A percentile compares a stretch with the other conserved stretches of the same genome.
phyloP scores from a whole-genome alignment of 2,888 invertebrate genomes.

The Erannis defoliaria region DNA sequence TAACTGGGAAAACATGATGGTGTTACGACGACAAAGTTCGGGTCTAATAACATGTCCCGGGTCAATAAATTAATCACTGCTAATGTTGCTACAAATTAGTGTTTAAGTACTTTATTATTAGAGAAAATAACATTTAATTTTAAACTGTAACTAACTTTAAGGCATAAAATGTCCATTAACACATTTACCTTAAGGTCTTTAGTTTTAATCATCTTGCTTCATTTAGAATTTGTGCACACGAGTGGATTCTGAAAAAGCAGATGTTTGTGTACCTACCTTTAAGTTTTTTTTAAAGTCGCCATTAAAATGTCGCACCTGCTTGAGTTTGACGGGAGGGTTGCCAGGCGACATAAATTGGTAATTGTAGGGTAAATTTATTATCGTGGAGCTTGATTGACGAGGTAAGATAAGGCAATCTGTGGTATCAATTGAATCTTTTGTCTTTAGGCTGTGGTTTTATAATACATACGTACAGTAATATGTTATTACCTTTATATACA shows the following conservation, averaged over 20 bases:
- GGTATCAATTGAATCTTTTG: slow-evolving; percentile 4
- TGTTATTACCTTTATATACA: too few species aligned
- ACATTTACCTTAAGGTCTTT: slow-evolving; percentile 15
- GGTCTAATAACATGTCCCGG: background rate
- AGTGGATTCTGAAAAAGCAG: slow-evolving; percentile 81
- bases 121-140: slow-evolving; percentile 1
- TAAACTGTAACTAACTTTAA: slow-evolving; percentile 10
- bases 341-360: slow-evolving; percentile 50
- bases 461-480: too few species aligned
- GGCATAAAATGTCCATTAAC: slow-evolving; percentile 21
- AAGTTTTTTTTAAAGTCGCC: slow-evolving; percentile 54
- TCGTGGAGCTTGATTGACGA: slow-evolving; percentile 26
- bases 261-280: slow-evolving; percentile 63
- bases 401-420: slow-evolving; percentile 8
- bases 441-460: background rate
- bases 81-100: background rate
- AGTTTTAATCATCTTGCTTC: slow-evolving; percentile 36
- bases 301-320: slow-evolving; percentile 77
- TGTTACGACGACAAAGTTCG: background rate
- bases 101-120: background rate
- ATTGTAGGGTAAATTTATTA: slow-evolving; percentile 44
- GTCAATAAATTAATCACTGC: background rate
- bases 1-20: background rate
- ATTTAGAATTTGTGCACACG: slow-evolving; percentile 72
- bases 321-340: slow-evolving; percentile 55